These are phyloP conservation scores for Synanthedon myopaeformis DNA, from an alignment of 2,888 invertebrate genomes.

Conservation along the genomic window DNA sequence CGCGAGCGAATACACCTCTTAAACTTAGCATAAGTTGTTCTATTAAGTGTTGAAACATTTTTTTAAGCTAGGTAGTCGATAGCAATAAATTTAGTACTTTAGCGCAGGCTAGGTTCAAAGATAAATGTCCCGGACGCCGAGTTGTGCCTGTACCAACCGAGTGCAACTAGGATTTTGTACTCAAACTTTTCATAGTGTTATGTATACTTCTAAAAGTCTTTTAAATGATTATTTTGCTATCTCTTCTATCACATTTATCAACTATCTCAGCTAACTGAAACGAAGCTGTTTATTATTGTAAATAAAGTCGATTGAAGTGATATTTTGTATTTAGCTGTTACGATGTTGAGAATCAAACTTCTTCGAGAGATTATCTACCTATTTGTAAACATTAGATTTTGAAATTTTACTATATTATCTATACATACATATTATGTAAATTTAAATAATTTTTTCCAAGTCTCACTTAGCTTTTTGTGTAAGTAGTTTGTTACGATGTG, in stretches of 20 bases:
- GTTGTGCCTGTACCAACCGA: slow-evolving; percentile 11
- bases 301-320: slow-evolving; percentile 42
- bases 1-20: slow-evolving; percentile 4
- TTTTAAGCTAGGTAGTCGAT: slow-evolving; percentile 47
- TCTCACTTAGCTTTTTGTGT: slow-evolving; percentile 47
- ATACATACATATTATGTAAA: neutral
- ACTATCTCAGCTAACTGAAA: slow-evolving; percentile 41
- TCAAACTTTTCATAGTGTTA: slow-evolving; percentile 6
- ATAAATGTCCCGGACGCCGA: slow-evolving; percentile 18
- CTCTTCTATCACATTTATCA: slow-evolving; percentile 19
- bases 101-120: slow-evolving; percentile 8
- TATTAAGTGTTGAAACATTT: slow-evolving; percentile 48
- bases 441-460: slow-evolving; percentile 16
- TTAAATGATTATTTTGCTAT: slow-evolving; percentile 5
- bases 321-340: slow-evolving; percentile 59
- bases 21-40: slow-evolving; percentile 29
- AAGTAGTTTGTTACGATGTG: slow-evolving; percentile 36
- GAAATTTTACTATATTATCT: slow-evolving; percentile 16
- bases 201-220: slow-evolving; percentile 13
- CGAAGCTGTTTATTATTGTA: slow-evolving; percentile 47
- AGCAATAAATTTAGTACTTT: slow-evolving; percentile 32
- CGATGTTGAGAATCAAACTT: slow-evolving; percentile 20
- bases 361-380: slow-evolving; percentile 11
- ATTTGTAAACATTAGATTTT: slow-evolving; percentile 37
- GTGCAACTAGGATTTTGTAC: slow-evolving; percentile 7